Conservation (phyloP, 2,113 vertebrate genomes). For the Clarias batrachus region DNA sequence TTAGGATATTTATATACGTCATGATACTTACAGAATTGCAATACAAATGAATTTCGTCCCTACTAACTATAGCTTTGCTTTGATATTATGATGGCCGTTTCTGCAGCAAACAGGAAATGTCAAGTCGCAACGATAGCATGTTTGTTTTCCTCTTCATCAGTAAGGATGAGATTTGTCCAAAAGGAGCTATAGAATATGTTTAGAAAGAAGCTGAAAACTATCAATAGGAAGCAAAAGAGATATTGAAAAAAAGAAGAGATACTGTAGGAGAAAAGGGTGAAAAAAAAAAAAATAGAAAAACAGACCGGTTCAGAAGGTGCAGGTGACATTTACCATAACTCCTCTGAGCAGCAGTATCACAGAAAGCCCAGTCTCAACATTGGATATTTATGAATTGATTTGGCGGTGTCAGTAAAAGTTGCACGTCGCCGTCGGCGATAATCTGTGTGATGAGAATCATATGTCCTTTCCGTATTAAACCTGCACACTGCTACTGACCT, state of each 20-base stretch:
- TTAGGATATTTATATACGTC: too few relatives aligned
- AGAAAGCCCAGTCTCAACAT: slow-evolving; percentile 50
- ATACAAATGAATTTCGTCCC: too few relatives aligned
- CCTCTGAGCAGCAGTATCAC: slow-evolving; percentile 57
- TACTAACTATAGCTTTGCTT: background rate
- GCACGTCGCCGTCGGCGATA: slow-evolving; percentile 69
- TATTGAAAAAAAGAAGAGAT: background rate
- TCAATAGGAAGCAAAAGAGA: slow-evolving; percentile 1
- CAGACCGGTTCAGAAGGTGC: slow-evolving; percentile 51
- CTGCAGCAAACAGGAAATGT: slow-evolving; percentile 5
- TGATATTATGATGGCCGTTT: background rate
- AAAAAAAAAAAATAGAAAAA: slow-evolving; percentile 28
- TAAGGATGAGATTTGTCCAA: background rate
- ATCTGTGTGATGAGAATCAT: slow-evolving; percentile 72
- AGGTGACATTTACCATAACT: slow-evolving; percentile 70
- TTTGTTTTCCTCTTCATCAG: background rate
- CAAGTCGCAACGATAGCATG: background rate
- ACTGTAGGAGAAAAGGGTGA: background rate
- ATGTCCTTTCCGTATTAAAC: slow-evolving; percentile 74
- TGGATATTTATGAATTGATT: slow-evolving; percentile 74
- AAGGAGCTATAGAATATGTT: background rate
- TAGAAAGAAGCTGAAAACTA: background rate
- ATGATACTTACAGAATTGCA: too few relatives aligned
- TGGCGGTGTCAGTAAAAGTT: slow-evolving; percentile 62
- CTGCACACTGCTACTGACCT: slow-evolving; percentile 72